A percentile compares a stretch with the other conserved stretches of the same genome.
phyloP scores from a whole-genome alignment of 2,888 invertebrate genomes.

The Lepas anatifera region DNA sequence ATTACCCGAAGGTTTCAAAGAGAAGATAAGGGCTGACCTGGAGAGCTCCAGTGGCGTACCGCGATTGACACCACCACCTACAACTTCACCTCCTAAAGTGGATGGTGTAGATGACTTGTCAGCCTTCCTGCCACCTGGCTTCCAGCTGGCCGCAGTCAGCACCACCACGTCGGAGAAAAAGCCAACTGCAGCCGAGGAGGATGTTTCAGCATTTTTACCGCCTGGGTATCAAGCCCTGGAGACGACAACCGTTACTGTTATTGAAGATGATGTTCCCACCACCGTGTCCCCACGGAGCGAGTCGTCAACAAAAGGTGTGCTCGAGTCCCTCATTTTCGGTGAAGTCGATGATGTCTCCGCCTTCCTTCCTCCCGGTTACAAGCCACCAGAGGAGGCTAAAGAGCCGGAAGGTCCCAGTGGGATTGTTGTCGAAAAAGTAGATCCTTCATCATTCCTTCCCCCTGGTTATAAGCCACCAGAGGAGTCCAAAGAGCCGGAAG shows the following conservation, averaged over 20 bases:
- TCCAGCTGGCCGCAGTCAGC: constrained; percentile 13
- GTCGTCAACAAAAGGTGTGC: too few species aligned
- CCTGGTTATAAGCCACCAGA: constrained; percentile 18
- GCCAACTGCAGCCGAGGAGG: neutral
- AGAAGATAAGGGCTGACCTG: neutral
- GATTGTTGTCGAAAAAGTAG: constrained; percentile 11
- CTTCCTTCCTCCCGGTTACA: constrained; percentile 18
- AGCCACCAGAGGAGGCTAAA: constrained; percentile 12
- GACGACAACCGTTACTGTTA: neutral
- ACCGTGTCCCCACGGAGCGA: constrained; percentile 16
- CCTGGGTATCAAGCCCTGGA: constrained; percentile 12
- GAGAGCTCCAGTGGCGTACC: neutral
- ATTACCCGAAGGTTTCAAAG: neutral
- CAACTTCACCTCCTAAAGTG: neutral
- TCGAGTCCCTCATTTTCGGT: neutral
- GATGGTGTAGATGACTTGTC: constrained; percentile 14
- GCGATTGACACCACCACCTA: neutral
- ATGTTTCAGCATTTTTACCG: constrained; percentile 14
- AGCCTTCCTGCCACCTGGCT: constrained; percentile 16
- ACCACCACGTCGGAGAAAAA: constrained; percentile 3
- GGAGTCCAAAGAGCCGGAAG: constrained; percentile 9
- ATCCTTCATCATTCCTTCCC: constrained; percentile 19
- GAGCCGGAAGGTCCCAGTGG: neutral
- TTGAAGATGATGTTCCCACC: constrained; percentile 3
- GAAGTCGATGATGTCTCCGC: constrained; percentile 7